phyloP scores from a whole-genome alignment of 1,140 invertebrate genomes.

The Delia radicum region DNA sequence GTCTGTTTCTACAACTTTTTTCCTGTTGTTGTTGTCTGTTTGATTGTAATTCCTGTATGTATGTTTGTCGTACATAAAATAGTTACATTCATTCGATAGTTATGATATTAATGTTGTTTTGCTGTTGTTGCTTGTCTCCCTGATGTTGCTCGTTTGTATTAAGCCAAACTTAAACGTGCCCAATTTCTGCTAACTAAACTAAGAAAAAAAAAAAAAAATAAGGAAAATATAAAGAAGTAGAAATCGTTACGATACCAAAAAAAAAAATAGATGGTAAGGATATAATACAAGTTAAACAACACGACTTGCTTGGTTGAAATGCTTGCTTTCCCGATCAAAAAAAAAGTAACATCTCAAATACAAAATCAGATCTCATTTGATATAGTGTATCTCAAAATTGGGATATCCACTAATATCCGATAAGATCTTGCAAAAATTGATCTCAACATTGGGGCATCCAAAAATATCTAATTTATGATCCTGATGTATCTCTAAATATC shows the following conservation, averaged over 20 bases:
- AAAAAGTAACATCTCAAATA: no score
- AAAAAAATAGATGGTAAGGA: background rate
- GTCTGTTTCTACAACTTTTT: background rate
- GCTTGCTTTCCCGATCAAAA: background rate
- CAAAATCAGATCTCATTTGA: no score
- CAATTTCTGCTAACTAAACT: conserved; percentile 22
- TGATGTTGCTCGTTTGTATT: background rate
- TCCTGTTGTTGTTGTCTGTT: background rate
- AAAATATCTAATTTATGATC: no score
- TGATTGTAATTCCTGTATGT: background rate
- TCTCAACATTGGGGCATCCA: no score
- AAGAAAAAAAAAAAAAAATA: no score
- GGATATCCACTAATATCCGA: no score
- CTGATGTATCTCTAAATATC: no score
- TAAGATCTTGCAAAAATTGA: no score
- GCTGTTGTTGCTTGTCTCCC: background rate
- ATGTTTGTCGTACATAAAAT: background rate
- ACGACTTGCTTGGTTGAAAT: background rate
- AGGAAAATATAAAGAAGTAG: no score
- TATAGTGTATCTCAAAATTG: no score
- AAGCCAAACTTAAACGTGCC: conserved; percentile 13
- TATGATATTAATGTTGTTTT: conserved; percentile 10
- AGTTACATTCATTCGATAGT: conserved; percentile 9
- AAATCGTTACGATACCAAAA: conserved; percentile 9
- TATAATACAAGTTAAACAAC: background rate